Evolutionary conservation across 2,797 vertebrate species (phyloP).

Genomic region (Eremophila alpestris): DNA sequence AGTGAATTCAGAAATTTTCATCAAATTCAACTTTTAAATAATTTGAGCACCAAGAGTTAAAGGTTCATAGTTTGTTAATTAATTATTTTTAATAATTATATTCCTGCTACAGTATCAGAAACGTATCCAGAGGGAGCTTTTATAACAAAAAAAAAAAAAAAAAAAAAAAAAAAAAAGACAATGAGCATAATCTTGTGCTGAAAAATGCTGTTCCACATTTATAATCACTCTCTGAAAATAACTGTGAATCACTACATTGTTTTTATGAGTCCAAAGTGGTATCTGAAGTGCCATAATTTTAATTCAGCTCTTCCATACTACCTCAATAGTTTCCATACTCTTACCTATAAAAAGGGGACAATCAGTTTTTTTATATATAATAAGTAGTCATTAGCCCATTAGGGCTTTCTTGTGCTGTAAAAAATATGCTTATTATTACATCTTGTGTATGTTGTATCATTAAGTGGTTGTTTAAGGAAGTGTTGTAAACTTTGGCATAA

Average conservation of each 20-base stretch:
- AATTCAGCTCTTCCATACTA: background rate
- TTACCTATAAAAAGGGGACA: background rate
- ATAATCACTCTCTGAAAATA: background rate
- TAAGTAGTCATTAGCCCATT: background rate
- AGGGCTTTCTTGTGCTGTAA: background rate
- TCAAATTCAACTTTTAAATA: background rate
- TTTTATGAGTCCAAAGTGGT: background rate
- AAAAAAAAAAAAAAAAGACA: background rate
- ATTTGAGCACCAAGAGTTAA: background rate
- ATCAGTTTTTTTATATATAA: background rate
- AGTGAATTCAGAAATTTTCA: background rate
- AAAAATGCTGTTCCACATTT: background rate
- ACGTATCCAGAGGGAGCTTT: background rate
- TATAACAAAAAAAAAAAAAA: background rate
- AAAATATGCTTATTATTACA: background rate
- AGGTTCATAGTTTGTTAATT: background rate
- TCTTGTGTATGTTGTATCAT: background rate
- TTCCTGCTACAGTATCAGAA: background rate
- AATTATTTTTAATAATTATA: background rate
- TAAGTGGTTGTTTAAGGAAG: background rate
- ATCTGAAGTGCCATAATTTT: background rate
- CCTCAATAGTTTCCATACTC: background rate
- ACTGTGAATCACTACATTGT: background rate
- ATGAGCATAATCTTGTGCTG: background rate
- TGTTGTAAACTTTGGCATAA: accelerated